phyloP scores from a whole-genome alignment of 2,888 invertebrate genomes.

The Drosophila merina region DNA sequence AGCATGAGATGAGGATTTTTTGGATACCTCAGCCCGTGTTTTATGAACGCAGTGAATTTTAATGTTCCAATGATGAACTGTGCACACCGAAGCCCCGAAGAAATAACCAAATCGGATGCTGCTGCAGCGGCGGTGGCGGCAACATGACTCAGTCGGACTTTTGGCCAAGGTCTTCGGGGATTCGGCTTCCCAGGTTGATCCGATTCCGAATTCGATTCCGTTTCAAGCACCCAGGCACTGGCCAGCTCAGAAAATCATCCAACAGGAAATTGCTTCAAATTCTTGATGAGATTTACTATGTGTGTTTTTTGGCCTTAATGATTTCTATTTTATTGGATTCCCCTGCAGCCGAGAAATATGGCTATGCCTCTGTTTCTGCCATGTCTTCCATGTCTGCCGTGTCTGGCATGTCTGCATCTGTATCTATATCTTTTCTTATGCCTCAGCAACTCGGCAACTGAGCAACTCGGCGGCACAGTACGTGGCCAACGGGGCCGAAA shows the following conservation, averaged over 20 bases:
- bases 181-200: conserved; percentile 60
- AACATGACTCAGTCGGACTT: conserved; percentile 45
- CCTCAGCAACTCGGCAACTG: conserved; percentile 19
- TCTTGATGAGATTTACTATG: conserved; percentile 79
- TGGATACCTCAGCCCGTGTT: conserved; percentile 5
- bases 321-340: conserved; percentile 77
- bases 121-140: conserved; percentile 8
- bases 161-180: conserved; percentile 50
- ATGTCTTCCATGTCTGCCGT: not conserved
- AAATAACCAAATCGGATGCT: conserved; percentile 24
- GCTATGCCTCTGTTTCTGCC: conserved; percentile 11
- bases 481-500: conserved; percentile 60
- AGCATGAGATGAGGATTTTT: conserved; percentile 79
- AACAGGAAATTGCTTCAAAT: conserved; percentile 81
- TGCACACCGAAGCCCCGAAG: conserved; percentile 66
- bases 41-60: conserved; percentile 79
- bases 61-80: conserved; percentile 78
- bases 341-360: conserved; percentile 14
- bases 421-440: conserved; percentile 44
- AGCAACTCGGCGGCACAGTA: conserved; percentile 57
- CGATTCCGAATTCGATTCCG: conserved; percentile 13
- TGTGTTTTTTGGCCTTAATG: conserved; percentile 71
- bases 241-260: conserved; percentile 68
- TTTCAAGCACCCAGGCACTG: not conserved
- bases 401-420: conserved; percentile 10